Conservation (phyloP, 1,140 invertebrate genomes). For the Matsumurasca onukii region DNA sequence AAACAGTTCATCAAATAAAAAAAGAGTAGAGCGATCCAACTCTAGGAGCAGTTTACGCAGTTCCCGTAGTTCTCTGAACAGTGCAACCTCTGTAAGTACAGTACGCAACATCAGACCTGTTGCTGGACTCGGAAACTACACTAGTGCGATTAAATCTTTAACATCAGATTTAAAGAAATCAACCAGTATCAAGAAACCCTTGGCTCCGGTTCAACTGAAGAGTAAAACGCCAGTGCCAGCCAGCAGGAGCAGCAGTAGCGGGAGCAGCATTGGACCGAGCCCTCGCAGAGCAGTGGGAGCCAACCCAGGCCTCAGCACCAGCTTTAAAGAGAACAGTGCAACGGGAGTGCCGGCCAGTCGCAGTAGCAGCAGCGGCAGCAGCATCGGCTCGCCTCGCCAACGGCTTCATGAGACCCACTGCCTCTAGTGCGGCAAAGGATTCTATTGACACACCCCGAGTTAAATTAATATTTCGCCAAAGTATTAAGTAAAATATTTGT, state of each 20-base stretch:
- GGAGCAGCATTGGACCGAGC: slow-evolving; percentile 61
- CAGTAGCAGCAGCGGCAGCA: slow-evolving; percentile 71
- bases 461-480: slow-evolving; percentile 35
- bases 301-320: slow-evolving; percentile 43
- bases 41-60: slow-evolving; percentile 74
- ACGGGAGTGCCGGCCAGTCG: slow-evolving; percentile 61
- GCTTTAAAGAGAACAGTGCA: slow-evolving; percentile 48
- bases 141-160: slow-evolving; percentile 44
- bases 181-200: slow-evolving; percentile 45
- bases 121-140: slow-evolving; percentile 43
- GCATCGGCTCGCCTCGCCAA: slow-evolving; percentile 56
- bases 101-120: slow-evolving; percentile 63
- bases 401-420: slow-evolving; percentile 64
- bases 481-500: slow-evolving; percentile 21
- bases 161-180: slow-evolving; percentile 44
- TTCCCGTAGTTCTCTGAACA: slow-evolving; percentile 79
- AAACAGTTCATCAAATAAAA: slow-evolving; percentile 30
- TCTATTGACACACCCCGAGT: slow-evolving; percentile 37
- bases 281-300: slow-evolving; percentile 37
- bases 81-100: slow-evolving; percentile 75
- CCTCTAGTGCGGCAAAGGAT: slow-evolving; percentile 61
- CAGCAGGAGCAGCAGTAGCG: slow-evolving; percentile 69
- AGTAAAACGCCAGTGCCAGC: slow-evolving; percentile 56
- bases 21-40: slow-evolving; percentile 58
- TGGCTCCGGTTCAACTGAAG: slow-evolving; percentile 41